A percentile compares a stretch with the other conserved stretches of the same genome.
Conservation (phyloP, 2,113 vertebrate species). For the Takifugu flavidus region DNA sequence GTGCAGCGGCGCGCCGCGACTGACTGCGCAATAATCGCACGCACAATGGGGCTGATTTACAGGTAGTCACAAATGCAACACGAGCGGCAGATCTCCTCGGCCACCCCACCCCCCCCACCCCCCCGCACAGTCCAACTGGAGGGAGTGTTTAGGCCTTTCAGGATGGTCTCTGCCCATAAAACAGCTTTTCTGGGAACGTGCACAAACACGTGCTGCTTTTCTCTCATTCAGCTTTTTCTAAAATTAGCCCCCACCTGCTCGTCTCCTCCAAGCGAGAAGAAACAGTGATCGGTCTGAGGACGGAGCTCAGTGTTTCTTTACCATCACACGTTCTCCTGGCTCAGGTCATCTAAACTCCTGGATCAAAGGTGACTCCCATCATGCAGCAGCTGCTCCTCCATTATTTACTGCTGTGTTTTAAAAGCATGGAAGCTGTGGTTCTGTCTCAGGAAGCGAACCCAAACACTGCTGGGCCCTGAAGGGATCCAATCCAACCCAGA, state of each 20-base stretch:
- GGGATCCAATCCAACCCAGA: no score
- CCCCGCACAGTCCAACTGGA: no score
- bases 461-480: background rate
- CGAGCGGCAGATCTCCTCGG: background rate
- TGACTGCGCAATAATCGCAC: conserved; percentile 8
- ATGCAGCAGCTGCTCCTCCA: no score
- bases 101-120: background rate
- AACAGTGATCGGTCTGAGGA: background rate
- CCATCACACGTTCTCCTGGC: no score
- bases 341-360: no score
- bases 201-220: background rate
- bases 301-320: background rate
- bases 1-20: background rate
- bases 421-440: background rate
- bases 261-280: background rate
- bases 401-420: no score
- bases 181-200: background rate
- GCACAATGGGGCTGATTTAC: background rate
- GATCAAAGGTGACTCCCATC: no score
- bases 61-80: background rate
- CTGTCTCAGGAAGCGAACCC: no score
- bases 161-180: no score
- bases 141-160: no score
- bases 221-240: background rate
- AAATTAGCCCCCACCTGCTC: background rate